These are phyloP conservation scores for Xiphophorus hellerii DNA, from an alignment of 2,113 vertebrate genomes.

Conservation along the genomic window DNA sequence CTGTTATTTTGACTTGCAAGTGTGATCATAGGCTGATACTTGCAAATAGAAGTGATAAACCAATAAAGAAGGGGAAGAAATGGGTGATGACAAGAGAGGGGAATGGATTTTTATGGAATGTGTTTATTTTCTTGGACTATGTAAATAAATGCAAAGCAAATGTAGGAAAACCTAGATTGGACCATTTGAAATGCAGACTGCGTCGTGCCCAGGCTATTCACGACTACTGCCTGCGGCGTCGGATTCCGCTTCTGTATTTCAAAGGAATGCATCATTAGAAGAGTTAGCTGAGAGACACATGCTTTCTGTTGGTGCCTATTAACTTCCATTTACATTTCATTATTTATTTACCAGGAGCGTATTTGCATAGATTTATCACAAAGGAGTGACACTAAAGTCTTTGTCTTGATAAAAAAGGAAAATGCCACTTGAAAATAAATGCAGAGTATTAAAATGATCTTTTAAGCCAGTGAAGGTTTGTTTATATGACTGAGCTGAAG, in stretches of 20 bases:
- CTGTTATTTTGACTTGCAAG: constrained; percentile 5
- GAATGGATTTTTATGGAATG: constrained; percentile 35
- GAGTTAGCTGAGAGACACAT: constrained; percentile 55
- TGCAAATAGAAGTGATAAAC: constrained; percentile 11
- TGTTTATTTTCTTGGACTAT: constrained; percentile 33
- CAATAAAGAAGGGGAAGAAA: constrained; percentile 14
- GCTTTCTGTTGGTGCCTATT: constrained; percentile 62
- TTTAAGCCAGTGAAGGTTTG: neutral
- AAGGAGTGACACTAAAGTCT: constrained; percentile 47
- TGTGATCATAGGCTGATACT: constrained; percentile 3
- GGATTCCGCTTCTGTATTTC: constrained; percentile 66
- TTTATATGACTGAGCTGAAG: neutral
- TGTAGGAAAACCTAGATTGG: constrained; percentile 40
- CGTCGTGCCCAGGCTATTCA: constrained; percentile 36
- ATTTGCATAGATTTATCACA: constrained; percentile 53
- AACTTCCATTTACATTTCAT: constrained; percentile 65
- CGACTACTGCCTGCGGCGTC: constrained; percentile 47
- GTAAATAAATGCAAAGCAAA: constrained; percentile 55
- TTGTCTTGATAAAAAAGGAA: neutral
- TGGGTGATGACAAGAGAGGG: constrained; percentile 18
- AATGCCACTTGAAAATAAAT: neutral
- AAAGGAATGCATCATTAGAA: constrained; percentile 70
- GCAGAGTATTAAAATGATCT: constrained; percentile 1
- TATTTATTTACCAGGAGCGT: constrained; percentile 60
- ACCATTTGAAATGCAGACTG: constrained; percentile 63